These are phyloP conservation scores for Petroica traversi DNA, from an alignment of 2,113 vertebrate species.

Conservation along the genomic window DNA sequence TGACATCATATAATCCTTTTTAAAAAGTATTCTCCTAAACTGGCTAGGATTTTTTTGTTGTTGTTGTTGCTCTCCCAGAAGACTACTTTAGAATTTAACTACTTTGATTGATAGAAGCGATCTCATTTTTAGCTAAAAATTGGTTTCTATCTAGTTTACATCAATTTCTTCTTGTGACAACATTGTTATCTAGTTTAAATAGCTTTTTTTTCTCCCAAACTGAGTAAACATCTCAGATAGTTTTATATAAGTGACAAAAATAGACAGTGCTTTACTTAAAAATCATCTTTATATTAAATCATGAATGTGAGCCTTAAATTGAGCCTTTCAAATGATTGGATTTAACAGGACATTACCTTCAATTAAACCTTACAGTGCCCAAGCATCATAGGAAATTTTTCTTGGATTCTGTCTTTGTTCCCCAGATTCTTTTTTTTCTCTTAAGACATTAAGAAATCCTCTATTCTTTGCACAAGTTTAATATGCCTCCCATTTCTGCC, in stretches of 20 bases:
- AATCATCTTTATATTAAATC: neutral
- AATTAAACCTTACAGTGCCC: neutral
- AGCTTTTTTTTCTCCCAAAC: neutral
- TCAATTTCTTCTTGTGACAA: neutral
- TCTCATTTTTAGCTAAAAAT: neutral
- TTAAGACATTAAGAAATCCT: neutral
- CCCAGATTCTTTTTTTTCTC: neutral
- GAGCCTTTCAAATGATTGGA: neutral
- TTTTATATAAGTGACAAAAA: neutral
- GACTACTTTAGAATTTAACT: neutral
- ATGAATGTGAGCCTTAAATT: neutral
- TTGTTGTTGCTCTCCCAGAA: neutral
- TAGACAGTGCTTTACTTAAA: neutral
- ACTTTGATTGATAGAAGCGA: neutral
- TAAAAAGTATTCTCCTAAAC: neutral
- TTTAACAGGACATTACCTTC: neutral
- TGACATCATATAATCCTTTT: neutral
- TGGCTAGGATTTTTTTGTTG: neutral
- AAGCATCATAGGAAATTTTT: neutral
- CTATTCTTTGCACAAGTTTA: neutral
- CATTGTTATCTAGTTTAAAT: neutral
- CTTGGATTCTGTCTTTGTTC: neutral
- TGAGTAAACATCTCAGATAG: neutral
- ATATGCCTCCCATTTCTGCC: rapidly evolving
- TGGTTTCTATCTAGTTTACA: neutral